These are phyloP conservation scores for Brachypalpus laphriformis DNA, from an alignment of 2,888 invertebrate species.

Conservation along the genomic window DNA sequence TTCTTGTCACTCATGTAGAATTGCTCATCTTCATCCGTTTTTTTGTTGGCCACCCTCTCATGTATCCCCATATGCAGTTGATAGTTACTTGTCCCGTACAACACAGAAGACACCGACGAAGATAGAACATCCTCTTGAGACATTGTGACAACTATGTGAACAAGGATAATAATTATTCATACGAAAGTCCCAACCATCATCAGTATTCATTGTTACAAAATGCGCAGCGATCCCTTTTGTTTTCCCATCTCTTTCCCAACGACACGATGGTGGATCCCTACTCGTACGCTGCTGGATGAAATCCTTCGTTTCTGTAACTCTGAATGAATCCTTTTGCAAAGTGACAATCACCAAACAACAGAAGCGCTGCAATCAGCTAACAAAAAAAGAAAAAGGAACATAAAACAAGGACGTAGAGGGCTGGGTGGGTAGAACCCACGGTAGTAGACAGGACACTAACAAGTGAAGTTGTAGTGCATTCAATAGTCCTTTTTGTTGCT, in stretches of 20 bases:
- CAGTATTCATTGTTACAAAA: conserved; percentile 70
- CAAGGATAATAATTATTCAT: conserved; percentile 73
- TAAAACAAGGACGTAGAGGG: background rate
- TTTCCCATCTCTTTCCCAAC: conserved; percentile 3
- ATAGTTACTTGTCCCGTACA: background rate
- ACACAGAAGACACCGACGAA: conserved; percentile 34
- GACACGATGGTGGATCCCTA: background rate
- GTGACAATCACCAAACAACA: conserved; percentile 70
- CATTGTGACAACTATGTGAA: conserved; percentile 71
- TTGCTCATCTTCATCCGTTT: conserved; percentile 56
- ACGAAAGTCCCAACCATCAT: conserved; percentile 70
- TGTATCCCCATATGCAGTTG: conserved; percentile 24
- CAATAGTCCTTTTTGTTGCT: conserved; percentile 26
- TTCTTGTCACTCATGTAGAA: conserved; percentile 67
- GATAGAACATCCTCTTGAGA: conserved; percentile 68
- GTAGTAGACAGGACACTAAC: conserved; percentile 31
- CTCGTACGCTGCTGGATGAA: too few species aligned
- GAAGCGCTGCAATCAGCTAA: conserved; percentile 59
- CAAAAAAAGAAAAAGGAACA: conserved; percentile 6
- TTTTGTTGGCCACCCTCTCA: background rate
- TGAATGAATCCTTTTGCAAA: conserved; percentile 45
- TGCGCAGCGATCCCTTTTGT: conserved; percentile 65
- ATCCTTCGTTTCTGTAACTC: conserved; percentile 4
- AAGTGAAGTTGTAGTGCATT: conserved; percentile 40
- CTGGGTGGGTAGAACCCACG: background rate